Evolutionary conservation across 1,140 invertebrate genomes (phyloP), one percentile per base, ranked within the genome.

Genomic region (Tribolium madens): DNA sequence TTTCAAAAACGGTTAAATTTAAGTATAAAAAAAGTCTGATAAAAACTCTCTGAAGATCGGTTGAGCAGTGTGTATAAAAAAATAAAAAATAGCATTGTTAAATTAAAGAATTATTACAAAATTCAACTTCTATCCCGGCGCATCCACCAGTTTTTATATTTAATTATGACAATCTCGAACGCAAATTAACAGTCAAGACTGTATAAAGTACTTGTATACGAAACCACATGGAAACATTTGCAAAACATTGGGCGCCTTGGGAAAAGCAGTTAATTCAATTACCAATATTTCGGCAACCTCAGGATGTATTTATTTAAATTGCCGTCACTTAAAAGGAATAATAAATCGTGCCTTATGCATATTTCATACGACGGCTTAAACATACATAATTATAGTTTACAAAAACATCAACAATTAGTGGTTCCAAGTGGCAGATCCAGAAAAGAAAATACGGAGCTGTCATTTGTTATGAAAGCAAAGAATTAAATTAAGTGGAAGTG

Each of bases 401-500:
- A 33, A 64, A 33, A 36, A 26, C n/a, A 71, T 71, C 18, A 46
- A 48, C 48, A 71, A 71, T 48, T 47, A 71, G 48, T 71, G 13
- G 42, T 6, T 26, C 3, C 13, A 71, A 53, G 36, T n/a, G 21
- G n/a, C 21, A 17, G 17, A 57, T 17, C 3, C 31, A 5, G 42
- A 42, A 36, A 5, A n/a, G 13, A 13, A 17, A 17, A 48, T 26
- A 60, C 6, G n/a, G 6, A 12, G 53, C 17, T 9, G 15, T 47
- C 70, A 33, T 72, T 50, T 72, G 14, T 72, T 72, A 50, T 17
- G 6, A 15, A 12, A 26, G 12, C 1, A 14, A 48, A 33, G 70
- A 72, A 72, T 72, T 72, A 50, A 72, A 72, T 72, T 72, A 50
- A 52, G 42, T 72, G 26, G 70, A 33, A 52, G 21, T 72, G 50